Evolutionary conservation across 2,797 vertebrate genomes (phyloP).

Genomic region (Alca torda): DNA sequence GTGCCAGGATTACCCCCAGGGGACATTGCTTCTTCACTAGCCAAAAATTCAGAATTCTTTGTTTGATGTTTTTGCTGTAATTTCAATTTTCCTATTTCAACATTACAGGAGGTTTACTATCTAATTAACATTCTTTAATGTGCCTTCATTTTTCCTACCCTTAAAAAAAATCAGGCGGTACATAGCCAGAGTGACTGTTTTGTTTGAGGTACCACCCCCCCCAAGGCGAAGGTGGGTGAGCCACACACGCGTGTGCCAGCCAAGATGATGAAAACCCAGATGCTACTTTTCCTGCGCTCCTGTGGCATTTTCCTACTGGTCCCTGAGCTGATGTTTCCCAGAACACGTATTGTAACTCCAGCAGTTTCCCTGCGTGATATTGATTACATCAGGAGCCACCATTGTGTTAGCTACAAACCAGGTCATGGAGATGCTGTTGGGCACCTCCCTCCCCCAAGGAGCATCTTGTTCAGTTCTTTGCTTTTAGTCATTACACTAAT

Average conservation of each 20-base stretch:
- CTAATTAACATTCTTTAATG: not conserved
- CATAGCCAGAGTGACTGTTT: not conserved
- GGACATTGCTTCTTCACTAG: not conserved
- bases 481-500: not conserved
- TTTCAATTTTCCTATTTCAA: not conserved
- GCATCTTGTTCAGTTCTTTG: not conserved
- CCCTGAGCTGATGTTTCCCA: not conserved
- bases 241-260: fast-evolving
- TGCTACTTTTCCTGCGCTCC: not conserved
- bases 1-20: fast-evolving
- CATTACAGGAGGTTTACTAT: not conserved
- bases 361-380: not conserved
- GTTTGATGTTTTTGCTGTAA: not conserved
- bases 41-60: not conserved
- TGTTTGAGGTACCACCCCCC: not conserved
- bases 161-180: not conserved
- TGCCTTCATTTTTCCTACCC: not conserved
- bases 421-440: not conserved
- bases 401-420: not conserved
- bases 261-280: not conserved
- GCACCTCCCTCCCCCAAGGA: not conserved
- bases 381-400: not conserved
- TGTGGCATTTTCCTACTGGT: not conserved
- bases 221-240: not conserved
- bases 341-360: not conserved